A percentile compares a stretch with the other conserved stretches of the same genome.
Conservation (phyloP, 53 echinoderm and acorn worm genomes). For the Astropecten irregularis region DNA sequence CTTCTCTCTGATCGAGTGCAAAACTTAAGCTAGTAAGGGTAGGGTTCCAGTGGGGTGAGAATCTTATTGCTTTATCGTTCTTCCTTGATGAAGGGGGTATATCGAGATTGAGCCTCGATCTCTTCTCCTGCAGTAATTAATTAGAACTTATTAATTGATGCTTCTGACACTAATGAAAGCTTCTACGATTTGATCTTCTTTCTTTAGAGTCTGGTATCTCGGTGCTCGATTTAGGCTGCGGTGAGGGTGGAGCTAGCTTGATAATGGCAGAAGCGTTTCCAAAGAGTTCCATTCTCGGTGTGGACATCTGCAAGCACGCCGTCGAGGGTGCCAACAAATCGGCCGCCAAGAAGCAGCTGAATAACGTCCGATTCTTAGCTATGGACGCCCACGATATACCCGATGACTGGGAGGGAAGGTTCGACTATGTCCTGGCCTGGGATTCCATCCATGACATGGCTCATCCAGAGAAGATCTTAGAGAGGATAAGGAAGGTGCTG, state of each 20-base stretch:
- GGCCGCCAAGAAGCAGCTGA: slow-evolving; percentile 41
- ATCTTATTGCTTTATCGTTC: too few species aligned
- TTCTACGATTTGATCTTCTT: slow-evolving; percentile 13
- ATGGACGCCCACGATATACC: slow-evolving; percentile 90
- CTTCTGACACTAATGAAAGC: too few species aligned
- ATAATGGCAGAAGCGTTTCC: slow-evolving; percentile 77
- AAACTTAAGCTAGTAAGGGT: too few species aligned
- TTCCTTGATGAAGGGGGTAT: too few species aligned
- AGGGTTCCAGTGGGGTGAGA: too few species aligned
- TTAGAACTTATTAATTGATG: too few species aligned
- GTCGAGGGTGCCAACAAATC: slow-evolving; percentile 61
- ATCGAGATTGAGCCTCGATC: too few species aligned
- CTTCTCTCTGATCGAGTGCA: too few species aligned
- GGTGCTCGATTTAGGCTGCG: slow-evolving; percentile 91
- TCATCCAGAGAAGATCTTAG: slow-evolving; percentile 70
- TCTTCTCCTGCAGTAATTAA: too few species aligned
- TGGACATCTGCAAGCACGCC: slow-evolving; percentile 79
- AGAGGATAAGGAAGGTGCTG: slow-evolving; percentile 65
- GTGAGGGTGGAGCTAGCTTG: slow-evolving; percentile 90
- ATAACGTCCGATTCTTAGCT: slow-evolving; percentile 73
- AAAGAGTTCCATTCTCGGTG: slow-evolving; percentile 72
- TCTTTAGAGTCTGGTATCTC: slow-evolving; percentile 82
- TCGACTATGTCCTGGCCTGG: slow-evolving; percentile 83
- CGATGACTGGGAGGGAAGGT: slow-evolving; percentile 75
- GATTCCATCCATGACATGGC: slow-evolving; percentile 99